Percentiles rank a stretch among this genome's conserved stretches.
These are phyloP conservation scores for Lucinisca nassula DNA, from an alignment of 2,888 invertebrate genomes.

Conservation along the genomic window DNA sequence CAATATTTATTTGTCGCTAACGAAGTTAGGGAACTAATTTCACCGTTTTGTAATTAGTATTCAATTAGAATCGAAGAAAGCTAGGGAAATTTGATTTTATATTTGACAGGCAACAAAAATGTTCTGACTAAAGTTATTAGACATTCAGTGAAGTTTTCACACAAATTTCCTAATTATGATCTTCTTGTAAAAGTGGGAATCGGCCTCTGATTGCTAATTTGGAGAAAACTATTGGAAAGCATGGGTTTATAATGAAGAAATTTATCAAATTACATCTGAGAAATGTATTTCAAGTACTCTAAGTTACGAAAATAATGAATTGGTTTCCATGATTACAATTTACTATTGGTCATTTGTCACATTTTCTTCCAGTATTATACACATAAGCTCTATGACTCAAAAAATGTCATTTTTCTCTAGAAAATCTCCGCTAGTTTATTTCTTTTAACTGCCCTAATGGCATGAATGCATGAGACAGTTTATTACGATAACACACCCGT, in stretches of 20 bases:
- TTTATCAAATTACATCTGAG: slow-evolving; percentile 3
- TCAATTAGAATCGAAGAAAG: slow-evolving; percentile 60
- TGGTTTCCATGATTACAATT: not conserved
- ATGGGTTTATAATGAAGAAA: slow-evolving; percentile 9
- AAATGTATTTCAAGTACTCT: not conserved
- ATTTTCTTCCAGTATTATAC: too few species aligned
- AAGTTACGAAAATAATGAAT: not conserved
- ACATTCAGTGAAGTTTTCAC: slow-evolving; percentile 68
- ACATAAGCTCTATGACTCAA: too few species aligned
- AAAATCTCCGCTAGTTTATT: too few species aligned
- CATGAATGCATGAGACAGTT: too few species aligned
- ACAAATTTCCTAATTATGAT: slow-evolving; percentile 49
- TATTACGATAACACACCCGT: too few species aligned
- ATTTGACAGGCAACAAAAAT: slow-evolving; percentile 51
- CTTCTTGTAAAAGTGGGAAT: not conserved
- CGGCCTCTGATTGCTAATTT: slow-evolving; percentile 5
- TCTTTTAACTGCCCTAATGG: too few species aligned
- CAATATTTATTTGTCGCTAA: slow-evolving; percentile 13
- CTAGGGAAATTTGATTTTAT: slow-evolving; percentile 71
- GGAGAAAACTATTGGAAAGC: not conserved
- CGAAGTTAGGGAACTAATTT: slow-evolving; percentile 16
- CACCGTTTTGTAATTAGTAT: slow-evolving; percentile 52
- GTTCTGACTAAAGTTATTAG: slow-evolving; percentile 47
- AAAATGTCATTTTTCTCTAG: too few species aligned
- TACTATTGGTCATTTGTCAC: not conserved